Evolutionary conservation across 1,140 invertebrate genomes (phyloP).

Genomic region (Pomacea maculata): DNA sequence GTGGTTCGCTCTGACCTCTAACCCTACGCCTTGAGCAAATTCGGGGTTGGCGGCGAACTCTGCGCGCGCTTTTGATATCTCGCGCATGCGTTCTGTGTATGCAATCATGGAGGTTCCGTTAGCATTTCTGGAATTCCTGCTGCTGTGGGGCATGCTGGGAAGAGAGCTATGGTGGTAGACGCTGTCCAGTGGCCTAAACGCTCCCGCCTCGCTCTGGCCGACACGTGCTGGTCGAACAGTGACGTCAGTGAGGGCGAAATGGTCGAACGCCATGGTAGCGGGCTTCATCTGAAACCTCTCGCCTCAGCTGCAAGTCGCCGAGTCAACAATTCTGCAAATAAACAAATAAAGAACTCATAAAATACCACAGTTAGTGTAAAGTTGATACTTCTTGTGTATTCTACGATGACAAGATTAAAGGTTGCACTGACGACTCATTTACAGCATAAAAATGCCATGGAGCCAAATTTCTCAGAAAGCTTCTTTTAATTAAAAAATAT

Average conservation of each 20-base stretch:
- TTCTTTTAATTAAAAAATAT: no score
- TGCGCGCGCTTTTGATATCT: slow-evolving; percentile 23
- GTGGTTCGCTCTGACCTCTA: slow-evolving; percentile 35
- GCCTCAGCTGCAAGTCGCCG: no score
- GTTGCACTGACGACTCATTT: no score
- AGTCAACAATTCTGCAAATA: no score
- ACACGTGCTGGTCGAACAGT: background rate
- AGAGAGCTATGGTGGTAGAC: background rate
- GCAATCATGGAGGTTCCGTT: slow-evolving; percentile 36
- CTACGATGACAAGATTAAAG: no score
- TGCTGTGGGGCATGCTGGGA: slow-evolving; percentile 12
- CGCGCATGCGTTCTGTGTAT: slow-evolving; percentile 36
- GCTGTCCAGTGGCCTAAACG: background rate
- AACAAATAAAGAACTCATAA: no score
- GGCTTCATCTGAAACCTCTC: background rate
- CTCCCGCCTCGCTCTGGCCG: background rate
- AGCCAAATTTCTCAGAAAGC: no score
- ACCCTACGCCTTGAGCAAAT: background rate
- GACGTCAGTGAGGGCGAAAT: background rate
- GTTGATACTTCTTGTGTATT: no score
- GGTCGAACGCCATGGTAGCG: background rate
- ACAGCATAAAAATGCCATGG: no score
- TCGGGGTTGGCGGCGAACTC: background rate
- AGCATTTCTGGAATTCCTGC: slow-evolving; percentile 12
- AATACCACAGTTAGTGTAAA: no score